phyloP scores from a whole-genome alignment of 2,888 invertebrate species.

The Acanthopleura granulata region DNA sequence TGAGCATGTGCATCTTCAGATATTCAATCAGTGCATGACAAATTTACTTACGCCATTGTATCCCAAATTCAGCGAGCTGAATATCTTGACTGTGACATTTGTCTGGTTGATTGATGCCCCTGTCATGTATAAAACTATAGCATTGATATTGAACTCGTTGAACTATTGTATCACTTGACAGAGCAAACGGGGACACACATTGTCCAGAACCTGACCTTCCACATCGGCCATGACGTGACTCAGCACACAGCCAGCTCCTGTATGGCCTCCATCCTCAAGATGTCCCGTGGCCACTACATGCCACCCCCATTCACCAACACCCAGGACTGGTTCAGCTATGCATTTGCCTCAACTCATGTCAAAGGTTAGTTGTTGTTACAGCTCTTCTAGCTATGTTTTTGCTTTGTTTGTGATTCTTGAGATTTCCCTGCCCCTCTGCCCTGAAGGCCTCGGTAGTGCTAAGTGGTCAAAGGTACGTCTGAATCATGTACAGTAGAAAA shows the following conservation, averaged over 20 bases:
- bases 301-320: conserved; percentile 95
- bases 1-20: no score
- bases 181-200: conserved; percentile 73
- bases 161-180: not conserved
- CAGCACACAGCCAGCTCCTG: conserved; percentile 72
- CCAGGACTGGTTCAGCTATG: conserved; percentile 97
- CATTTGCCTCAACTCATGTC: conserved; percentile 93
- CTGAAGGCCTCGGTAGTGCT: no score
- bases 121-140: no score
- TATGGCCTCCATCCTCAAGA: conserved; percentile 94
- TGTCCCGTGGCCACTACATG: conserved; percentile 91
- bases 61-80: no score
- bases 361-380: conserved; percentile 78
- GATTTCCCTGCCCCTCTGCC: no score
- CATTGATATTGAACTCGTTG: not conserved
- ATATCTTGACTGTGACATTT: no score
- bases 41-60: no score
- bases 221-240: conserved; percentile 80
- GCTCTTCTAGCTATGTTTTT: not conserved
- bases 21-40: no score
- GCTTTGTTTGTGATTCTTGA: no score
- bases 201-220: conserved; percentile 90
- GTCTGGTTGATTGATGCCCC: no score
- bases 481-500: no score
- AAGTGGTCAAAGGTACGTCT: no score